A percentile compares a stretch with the other conserved stretches of the same genome.
Conservation (phyloP, 2,113 vertebrate genomes). For the Dipodomys spectabilis region DNA sequence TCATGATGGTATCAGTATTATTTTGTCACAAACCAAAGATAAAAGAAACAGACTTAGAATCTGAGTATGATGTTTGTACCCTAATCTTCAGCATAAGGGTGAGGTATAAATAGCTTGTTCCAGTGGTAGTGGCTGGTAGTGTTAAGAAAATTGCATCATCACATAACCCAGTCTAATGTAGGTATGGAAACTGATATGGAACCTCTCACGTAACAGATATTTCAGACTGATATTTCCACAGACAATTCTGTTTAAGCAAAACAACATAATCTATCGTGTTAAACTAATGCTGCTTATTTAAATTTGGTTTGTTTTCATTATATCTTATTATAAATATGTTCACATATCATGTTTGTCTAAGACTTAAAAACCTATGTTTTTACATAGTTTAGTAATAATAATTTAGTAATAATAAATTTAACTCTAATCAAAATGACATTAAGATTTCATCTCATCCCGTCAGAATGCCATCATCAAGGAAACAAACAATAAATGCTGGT, state of each 20-base stretch:
- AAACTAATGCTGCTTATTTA: slow-evolving; percentile 54
- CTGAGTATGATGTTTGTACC: not conserved
- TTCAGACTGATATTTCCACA: not conserved
- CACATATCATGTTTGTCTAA: slow-evolving; percentile 22
- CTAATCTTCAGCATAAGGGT: not conserved
- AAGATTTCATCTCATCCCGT: too few relatives aligned
- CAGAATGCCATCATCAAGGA: too few relatives aligned
- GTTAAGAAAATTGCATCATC: not conserved
- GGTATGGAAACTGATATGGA: not conserved
- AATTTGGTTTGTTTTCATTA: slow-evolving; percentile 48
- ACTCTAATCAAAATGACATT: too few relatives aligned
- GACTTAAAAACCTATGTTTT: too few relatives aligned
- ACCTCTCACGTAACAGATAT: not conserved
- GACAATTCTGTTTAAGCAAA: slow-evolving; percentile 44
- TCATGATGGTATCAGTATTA: not conserved
- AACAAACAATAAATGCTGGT: too few relatives aligned
- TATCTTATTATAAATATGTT: slow-evolving; percentile 42
- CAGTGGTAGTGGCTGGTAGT: not conserved
- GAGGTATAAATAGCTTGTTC: not conserved
- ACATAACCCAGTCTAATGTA: not conserved
- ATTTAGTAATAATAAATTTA: too few relatives aligned
- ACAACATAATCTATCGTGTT: slow-evolving; percentile 29
- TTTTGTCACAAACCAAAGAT: slow-evolving; percentile 22
- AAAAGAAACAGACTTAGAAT: not conserved
- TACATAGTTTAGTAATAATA: too few relatives aligned